A percentile compares a stretch with the other conserved stretches of the same genome.
These are phyloP conservation scores for Emys orbicularis DNA, from an alignment of 2,797 vertebrate genomes.

Conservation along the genomic window DNA sequence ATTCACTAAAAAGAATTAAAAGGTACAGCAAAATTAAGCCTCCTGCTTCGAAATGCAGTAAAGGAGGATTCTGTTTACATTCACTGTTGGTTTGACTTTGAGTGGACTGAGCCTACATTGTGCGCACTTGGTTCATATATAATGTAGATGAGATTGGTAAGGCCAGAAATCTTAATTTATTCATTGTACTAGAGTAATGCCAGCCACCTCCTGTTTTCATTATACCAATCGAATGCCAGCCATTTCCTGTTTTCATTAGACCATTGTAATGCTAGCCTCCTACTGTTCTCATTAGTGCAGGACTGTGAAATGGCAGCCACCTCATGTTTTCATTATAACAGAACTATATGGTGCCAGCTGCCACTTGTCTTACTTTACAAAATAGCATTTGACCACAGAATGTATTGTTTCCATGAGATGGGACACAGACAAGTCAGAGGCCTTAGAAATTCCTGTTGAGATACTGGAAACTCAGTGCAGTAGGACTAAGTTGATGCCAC, in stretches of 20 bases:
- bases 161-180: slow-evolving; percentile 81
- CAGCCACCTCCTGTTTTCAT: slow-evolving; percentile 87
- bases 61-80: neutral
- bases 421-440: slow-evolving; percentile 40
- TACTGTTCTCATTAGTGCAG: slow-evolving; percentile 89
- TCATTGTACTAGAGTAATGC: slow-evolving; percentile 76
- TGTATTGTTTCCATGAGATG: slow-evolving; percentile 39
- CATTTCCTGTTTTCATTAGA: slow-evolving; percentile 89
- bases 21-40: neutral
- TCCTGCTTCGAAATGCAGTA: neutral
- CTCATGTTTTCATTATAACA: slow-evolving; percentile 88
- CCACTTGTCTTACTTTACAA: slow-evolving; percentile 82
- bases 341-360: slow-evolving; percentile 85
- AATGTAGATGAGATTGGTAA: slow-evolving; percentile 70
- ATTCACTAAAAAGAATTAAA: slow-evolving; percentile 7
- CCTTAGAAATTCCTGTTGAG: neutral
- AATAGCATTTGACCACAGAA: slow-evolving; percentile 77
- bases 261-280: slow-evolving; percentile 84
- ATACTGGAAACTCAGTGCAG: neutral
- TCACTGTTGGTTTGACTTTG: neutral
- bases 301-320: slow-evolving; percentile 86
- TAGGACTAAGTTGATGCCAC: neutral
- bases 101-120: neutral
- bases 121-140: slow-evolving; percentile 50
- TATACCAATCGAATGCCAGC: slow-evolving; percentile 84